Conservation (phyloP, 2,113 vertebrate species). For the Burhinus oedicnemus region DNA sequence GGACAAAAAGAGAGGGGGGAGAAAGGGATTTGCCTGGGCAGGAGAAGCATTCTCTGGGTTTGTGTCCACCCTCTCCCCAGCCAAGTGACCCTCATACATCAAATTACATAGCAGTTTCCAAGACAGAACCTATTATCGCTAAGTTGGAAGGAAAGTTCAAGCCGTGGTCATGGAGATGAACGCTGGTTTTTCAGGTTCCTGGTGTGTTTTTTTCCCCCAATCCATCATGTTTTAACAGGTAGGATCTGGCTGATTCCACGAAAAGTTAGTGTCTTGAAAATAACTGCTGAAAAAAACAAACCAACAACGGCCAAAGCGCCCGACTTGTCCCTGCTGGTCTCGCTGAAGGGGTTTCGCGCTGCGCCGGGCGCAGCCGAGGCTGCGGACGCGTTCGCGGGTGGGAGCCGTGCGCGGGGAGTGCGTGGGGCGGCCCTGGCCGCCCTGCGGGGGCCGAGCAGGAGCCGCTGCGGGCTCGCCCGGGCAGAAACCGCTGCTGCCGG, state of each 20-base stretch:
- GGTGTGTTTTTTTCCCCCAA: conserved; percentile 72
- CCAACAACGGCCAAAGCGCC: not conserved
- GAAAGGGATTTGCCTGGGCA: conserved; percentile 51
- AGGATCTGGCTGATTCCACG: conserved; percentile 79
- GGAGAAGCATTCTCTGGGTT: conserved; percentile 78
- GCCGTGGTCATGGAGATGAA: conserved; percentile 86
- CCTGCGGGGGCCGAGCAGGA: not conserved
- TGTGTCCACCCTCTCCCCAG: conserved; percentile 79
- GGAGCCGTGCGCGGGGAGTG: not conserved
- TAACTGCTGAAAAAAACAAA: not conserved
- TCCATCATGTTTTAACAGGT: conserved; percentile 88
- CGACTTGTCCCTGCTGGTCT: conserved; percentile 9
- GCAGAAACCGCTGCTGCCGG: not conserved
- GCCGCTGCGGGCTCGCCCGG: not conserved
- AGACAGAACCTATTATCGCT: conserved; percentile 93
- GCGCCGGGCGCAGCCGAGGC: not conserved
- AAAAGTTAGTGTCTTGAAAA: conserved; percentile 72
- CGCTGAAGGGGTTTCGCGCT: not conserved
- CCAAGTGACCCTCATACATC: conserved; percentile 94
- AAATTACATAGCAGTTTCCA: conserved; percentile 86
- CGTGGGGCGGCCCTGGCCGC: not conserved
- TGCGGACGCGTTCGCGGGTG: not conserved
- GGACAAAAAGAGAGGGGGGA: not conserved
- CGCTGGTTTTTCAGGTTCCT: conserved; percentile 92
- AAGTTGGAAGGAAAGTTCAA: conserved; percentile 91